A percentile compares a stretch with the other conserved stretches of the same genome.
Evolutionary conservation across 2,888 invertebrate species (phyloP).

Genomic region (Masnerella sp.): DNA sequence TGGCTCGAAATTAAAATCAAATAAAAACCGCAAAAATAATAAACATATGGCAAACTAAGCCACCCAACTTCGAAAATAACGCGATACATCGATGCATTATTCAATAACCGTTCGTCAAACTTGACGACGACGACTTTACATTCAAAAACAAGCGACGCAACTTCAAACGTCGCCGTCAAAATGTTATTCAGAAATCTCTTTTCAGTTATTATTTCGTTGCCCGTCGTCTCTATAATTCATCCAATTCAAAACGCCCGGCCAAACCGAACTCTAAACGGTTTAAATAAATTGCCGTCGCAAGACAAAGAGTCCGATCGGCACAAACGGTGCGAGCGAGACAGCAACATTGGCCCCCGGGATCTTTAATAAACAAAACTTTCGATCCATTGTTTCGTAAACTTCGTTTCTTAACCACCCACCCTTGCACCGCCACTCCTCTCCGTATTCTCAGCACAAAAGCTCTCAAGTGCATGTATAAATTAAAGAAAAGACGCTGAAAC

Average conservation of each 20-base stretch:
- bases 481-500: no score
- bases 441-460: no score
- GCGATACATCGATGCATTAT: conserved; percentile 27
- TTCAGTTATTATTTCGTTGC: conserved; percentile 9
- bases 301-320: no score
- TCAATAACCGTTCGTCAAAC: conserved; percentile 30
- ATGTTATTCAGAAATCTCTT: conserved; percentile 15
- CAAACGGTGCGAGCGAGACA: no score
- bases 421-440: no score
- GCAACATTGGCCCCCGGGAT: conserved; percentile 1
- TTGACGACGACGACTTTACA: conserved; percentile 22
- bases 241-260: conserved; percentile 17
- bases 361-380: conserved; percentile 41
- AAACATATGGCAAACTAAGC: no score
- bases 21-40: neutral
- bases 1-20: no score
- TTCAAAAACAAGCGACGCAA: conserved; percentile 17
- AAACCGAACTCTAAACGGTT: conserved; percentile 5
- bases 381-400: conserved; percentile 31
- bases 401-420: no score
- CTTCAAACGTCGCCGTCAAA: conserved; percentile 4
- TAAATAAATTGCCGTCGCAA: conserved; percentile 1
- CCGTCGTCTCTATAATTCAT: conserved; percentile 13
- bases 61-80: conserved; percentile 29
- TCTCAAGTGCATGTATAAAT: no score